These are phyloP conservation scores for Drosophila austrosaltans DNA, from an alignment of 2,888 invertebrate species.

Conservation along the genomic window DNA sequence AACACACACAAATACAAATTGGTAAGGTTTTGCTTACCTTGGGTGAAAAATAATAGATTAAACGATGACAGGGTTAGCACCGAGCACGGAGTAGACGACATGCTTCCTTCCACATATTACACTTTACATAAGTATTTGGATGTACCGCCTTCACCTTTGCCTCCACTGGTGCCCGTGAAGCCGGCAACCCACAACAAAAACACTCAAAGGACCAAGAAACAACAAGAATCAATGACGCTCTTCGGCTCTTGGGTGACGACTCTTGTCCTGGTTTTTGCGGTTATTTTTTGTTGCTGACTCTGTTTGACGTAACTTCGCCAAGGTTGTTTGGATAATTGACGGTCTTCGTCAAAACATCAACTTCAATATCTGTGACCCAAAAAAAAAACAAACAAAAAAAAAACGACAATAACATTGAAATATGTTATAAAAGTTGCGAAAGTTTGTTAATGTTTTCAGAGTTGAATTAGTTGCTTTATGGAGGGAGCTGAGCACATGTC, in stretches of 20 bases:
- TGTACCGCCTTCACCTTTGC: conserved; percentile 11
- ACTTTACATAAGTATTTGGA: conserved; percentile 70
- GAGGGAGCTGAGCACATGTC: conserved; percentile 34
- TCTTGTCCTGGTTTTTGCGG: conserved; percentile 20
- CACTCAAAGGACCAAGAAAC: conserved; percentile 20
- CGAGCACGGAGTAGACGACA: conserved; percentile 83
- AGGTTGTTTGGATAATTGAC: conserved; percentile 12
- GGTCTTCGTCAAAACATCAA: conserved; percentile 15
- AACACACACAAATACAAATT: conserved; percentile 22
- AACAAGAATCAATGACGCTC: conserved; percentile 30
- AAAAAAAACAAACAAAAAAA: conserved; percentile 10
- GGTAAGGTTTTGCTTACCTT: conserved; percentile 76
- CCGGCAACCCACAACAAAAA: conserved; percentile 53
- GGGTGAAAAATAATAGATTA: conserved; percentile 84
- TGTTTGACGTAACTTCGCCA: conserved; percentile 70
- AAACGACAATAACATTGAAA: conserved; percentile 1
- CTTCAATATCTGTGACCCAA: conserved; percentile 29
- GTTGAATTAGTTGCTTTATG: conserved; percentile 22
- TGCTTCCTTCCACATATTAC: conserved; percentile 82
- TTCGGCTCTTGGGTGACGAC: conserved; percentile 31
- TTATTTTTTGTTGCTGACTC: conserved; percentile 45
- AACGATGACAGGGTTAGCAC: conserved; percentile 84
- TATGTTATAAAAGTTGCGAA: conserved; percentile 16
- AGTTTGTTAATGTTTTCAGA: conserved; percentile 29
- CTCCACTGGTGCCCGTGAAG: conserved; percentile 25